Base-by-base conservation (phyloP, 2,888 invertebrate genomes). In the Drosophila stalkeri region DNA sequence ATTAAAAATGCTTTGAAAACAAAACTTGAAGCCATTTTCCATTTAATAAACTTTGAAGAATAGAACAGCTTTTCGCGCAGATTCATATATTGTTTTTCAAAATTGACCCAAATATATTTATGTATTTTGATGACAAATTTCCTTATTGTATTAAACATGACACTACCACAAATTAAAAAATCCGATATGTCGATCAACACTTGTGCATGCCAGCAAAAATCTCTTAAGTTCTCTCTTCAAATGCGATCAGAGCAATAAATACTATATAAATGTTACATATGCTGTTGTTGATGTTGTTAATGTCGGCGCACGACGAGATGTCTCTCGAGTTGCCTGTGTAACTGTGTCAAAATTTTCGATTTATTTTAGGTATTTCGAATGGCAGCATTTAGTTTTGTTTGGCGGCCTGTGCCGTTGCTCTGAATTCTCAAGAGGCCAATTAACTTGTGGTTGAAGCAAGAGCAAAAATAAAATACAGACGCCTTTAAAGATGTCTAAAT, bases 351-450 rank as follows among this genome's bases (percentile, higher is more conserved):
- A 71, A 69, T 55, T 72, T 60, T 72, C 44, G 43, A 61, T 86
- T 79, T 83, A 87, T 89, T 86, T 85, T 81, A 69, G 75, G 77
- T 37, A 35, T 64, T 80, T 71, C 75, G 77, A 80, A 81, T 86
- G 86, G 73, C 65, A 79, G 72, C 79, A 82, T 90, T 81, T 86
- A 76, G 77, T 70, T 54, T 64, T 2, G 44, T 23, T 46, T 23
- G 46, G 23, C 46, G 14, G 46, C 14, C 46, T 23, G 23, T 23
- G 46, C 65, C 63, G 70, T 33, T 73, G 54, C 62, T 63, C 68
- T 64, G 67, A 77, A 86, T 89, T 78, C 82, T 81, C 83, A 69
- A 87, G 82, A 85, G 90, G 90, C 86, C 87, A 88, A 88, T 89
- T 88, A 90, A 88, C 89, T 87, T 86, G 64, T 64, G 66, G 51